Evolutionary conservation across 1,140 invertebrate species (phyloP).

Genomic region (Drosophila ananassae): DNA sequence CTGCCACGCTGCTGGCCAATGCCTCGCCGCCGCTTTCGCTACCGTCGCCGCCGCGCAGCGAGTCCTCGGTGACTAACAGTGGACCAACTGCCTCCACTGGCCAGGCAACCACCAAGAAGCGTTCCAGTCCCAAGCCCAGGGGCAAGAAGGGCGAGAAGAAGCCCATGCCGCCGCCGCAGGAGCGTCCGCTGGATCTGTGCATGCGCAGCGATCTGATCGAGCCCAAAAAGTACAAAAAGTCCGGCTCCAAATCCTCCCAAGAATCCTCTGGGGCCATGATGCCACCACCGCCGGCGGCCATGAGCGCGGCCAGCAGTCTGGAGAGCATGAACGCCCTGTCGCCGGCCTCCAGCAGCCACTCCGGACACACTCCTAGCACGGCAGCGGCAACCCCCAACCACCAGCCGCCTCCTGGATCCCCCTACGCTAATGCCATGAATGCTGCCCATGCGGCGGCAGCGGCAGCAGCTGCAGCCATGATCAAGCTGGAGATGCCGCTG

Average conservation of each 20-base stretch:
- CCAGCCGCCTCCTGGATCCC: conserved; percentile 44
- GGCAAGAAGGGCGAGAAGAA: conserved; percentile 63
- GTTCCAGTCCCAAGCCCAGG: conserved; percentile 51
- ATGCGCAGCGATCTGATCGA: conserved; percentile 84
- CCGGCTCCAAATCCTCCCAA: conserved; percentile 83
- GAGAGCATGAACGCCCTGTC: conserved; percentile 75
- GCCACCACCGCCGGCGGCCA: conserved; percentile 78
- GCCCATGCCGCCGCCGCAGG: conserved; percentile 87
- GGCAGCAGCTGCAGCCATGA: conserved; percentile 82
- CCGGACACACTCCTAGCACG: conserved; percentile 58
- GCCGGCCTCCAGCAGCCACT: conserved; percentile 71
- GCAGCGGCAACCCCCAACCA: conserved; percentile 50
- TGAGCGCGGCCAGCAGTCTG: conserved; percentile 70
- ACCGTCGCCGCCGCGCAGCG: conserved; percentile 81
- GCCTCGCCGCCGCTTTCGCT: conserved; percentile 67
- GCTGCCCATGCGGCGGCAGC: conserved; percentile 73
- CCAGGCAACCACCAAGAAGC: conserved; percentile 20
- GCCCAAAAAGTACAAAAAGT: conserved; percentile 68
- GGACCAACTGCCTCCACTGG: conserved; percentile 1
- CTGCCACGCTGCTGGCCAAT: conserved; percentile 48
- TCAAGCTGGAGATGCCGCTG: conserved; percentile 82
- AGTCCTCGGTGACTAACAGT: conserved; percentile 60
- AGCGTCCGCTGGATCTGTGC: conserved; percentile 93
- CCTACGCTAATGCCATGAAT: conserved; percentile 60
- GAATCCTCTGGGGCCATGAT: conserved; percentile 80